Percentiles rank a stretch among this genome's conserved stretches.
These are phyloP conservation scores for Mythimna ferrago DNA, from an alignment of 2,888 invertebrate genomes.

Conservation along the genomic window DNA sequence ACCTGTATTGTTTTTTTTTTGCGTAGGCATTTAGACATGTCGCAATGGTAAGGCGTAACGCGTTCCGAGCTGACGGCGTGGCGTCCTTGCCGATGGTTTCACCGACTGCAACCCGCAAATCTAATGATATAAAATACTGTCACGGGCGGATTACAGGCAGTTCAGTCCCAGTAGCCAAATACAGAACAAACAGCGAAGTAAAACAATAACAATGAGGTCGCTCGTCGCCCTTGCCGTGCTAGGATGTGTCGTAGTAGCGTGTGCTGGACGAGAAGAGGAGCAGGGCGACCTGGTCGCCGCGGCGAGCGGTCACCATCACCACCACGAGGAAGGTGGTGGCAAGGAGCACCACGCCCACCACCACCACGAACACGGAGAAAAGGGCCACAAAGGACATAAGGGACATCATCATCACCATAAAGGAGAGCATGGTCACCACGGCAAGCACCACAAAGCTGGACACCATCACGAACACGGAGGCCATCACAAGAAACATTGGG, in stretches of 20 bases:
- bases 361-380: conserved; percentile 93
- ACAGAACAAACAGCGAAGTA: conserved; percentile 74
- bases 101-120: conserved; percentile 84
- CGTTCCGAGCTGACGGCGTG: conserved; percentile 72
- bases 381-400: conserved; percentile 95
- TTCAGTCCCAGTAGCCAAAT: conserved; percentile 82
- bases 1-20: conserved; percentile 40
- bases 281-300: conserved; percentile 87
- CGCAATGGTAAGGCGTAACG: conserved; percentile 83
- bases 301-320: conserved; percentile 87
- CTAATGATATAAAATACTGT: conserved; percentile 87
- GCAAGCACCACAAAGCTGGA: conserved; percentile 94
- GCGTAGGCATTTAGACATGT: conserved; percentile 73
- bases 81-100: conserved; percentile 89
- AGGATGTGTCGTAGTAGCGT: conserved; percentile 80
- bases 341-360: conserved; percentile 93
- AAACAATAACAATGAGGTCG: conserved; percentile 83
- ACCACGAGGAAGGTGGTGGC: conserved; percentile 93
- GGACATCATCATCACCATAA: conserved; percentile 94
- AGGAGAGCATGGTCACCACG: conserved; percentile 94
- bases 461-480: conserved; percentile 95
- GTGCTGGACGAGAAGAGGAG: conserved; percentile 82
- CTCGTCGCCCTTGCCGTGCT: conserved; percentile 83
- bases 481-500: conserved; percentile 95
- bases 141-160: conserved; percentile 80